Conservation (phyloP, 2,888 invertebrate genomes). For the Aquatica leii region DNA sequence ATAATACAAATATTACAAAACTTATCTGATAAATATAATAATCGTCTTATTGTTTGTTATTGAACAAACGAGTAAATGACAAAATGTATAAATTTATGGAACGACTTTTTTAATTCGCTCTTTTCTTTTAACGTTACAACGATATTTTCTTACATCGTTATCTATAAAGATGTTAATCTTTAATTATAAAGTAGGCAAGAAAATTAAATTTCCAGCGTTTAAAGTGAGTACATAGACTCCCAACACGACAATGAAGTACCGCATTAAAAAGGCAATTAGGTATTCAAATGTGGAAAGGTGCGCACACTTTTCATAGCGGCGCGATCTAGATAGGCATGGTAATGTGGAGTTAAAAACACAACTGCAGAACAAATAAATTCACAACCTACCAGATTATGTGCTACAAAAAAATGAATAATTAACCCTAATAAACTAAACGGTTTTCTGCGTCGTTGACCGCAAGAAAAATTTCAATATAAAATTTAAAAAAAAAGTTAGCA, state of each 20-base stretch:
- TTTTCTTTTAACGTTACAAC: too few relatives aligned
- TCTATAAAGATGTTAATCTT: constrained; percentile 33
- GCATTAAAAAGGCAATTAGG: constrained; percentile 39
- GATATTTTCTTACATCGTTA: too few relatives aligned
- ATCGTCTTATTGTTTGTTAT: too few relatives aligned
- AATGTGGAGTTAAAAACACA: constrained; percentile 37
- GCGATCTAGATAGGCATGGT: constrained; percentile 41
- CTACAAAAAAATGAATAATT: constrained; percentile 30
- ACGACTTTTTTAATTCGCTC: too few relatives aligned
- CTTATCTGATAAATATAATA: too few relatives aligned
- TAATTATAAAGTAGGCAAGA: constrained; percentile 38
- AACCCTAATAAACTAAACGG: constrained; percentile 14
- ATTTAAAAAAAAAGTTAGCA: too few relatives aligned
- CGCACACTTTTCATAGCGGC: constrained; percentile 42
- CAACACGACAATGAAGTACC: constrained; percentile 35
- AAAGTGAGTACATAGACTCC: constrained; percentile 33
- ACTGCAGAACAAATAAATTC: constrained; percentile 36
- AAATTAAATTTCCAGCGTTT: constrained; percentile 38
- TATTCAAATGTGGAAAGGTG: constrained; percentile 42
- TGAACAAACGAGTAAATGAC: too few relatives aligned
- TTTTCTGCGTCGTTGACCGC: constrained; percentile 12
- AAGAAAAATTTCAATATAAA: not conserved
- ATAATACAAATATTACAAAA: too few relatives aligned
- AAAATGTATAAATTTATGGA: too few relatives aligned
- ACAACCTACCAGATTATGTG: constrained; percentile 27